Evolutionary conservation across 2,113 vertebrate genomes (phyloP).

Genomic region (Cottus gobio): DNA sequence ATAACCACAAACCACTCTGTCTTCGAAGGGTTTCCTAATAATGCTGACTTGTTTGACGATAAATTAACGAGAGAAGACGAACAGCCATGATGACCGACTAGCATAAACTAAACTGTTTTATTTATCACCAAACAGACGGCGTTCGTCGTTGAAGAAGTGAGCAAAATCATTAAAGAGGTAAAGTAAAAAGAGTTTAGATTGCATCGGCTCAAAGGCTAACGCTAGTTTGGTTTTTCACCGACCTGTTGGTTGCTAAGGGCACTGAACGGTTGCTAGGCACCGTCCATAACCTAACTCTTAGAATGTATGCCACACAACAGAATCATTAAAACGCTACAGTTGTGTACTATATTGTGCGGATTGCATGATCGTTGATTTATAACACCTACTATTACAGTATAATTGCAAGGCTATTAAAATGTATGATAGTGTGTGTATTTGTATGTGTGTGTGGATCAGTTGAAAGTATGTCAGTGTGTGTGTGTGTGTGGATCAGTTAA

Average conservation of each 20-base stretch:
- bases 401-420: neutral
- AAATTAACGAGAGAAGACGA: neutral
- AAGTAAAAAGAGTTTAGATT: conserved; percentile 1
- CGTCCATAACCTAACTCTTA: neutral
- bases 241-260: conserved; percentile 60
- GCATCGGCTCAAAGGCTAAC: too few species aligned
- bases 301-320: neutral
- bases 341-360: too few species aligned
- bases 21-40: neutral
- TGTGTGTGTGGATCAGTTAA: too few species aligned
- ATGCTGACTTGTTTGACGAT: neutral
- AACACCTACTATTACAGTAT: neutral
- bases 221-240: neutral
- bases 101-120: conserved; percentile 8
- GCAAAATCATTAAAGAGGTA: conserved; percentile 94
- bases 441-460: too few species aligned
- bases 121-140: conserved; percentile 79
- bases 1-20: fast-evolving
- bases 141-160: conserved; percentile 94
- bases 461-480: too few species aligned
- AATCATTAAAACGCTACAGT: neutral
- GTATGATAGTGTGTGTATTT: too few species aligned
- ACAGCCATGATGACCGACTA: neutral
- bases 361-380: neutral
- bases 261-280: conserved; percentile 50